Evolutionary conservation across 2,113 vertebrate genomes (phyloP).

Genomic region (Rhinolophus sinicus): DNA sequence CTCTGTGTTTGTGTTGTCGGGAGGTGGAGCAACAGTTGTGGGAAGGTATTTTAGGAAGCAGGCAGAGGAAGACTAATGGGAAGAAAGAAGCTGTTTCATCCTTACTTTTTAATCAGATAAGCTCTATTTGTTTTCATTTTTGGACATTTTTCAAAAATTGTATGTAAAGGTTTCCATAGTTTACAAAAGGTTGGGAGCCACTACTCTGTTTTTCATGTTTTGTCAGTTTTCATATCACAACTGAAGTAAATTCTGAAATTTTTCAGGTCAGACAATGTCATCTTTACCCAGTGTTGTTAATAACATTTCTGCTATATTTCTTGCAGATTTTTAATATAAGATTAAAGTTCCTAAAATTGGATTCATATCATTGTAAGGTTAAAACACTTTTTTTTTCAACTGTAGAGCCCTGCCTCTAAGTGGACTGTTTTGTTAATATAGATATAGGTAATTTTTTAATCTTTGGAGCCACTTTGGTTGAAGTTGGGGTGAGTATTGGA

Average conservation of each 20-base stretch:
- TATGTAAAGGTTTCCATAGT: background rate
- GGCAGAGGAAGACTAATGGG: background rate
- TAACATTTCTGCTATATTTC: background rate
- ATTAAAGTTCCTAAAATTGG: background rate
- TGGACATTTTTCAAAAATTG: background rate
- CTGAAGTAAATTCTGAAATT: slow-evolving; percentile 17
- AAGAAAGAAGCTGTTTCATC: background rate
- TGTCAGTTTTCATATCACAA: slow-evolving; percentile 40
- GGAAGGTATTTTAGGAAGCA: background rate
- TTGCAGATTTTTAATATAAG: background rate
- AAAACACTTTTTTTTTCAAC: background rate
- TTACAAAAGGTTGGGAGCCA: background rate
- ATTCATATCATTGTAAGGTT: background rate
- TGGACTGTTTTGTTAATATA: background rate
- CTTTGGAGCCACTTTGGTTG: background rate
- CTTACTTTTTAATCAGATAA: background rate
- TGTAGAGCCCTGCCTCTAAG: background rate
- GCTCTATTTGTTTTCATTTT: background rate
- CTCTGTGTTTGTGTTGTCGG: background rate
- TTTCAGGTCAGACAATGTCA: background rate
- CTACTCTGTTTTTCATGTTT: background rate
- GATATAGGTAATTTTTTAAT: background rate
- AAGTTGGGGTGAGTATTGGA: background rate
- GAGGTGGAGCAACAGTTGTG: no score
- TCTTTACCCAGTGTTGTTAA: background rate